Base-by-base conservation (phyloP, 2,113 vertebrate species). In the Nesogale talazaci region DNA sequence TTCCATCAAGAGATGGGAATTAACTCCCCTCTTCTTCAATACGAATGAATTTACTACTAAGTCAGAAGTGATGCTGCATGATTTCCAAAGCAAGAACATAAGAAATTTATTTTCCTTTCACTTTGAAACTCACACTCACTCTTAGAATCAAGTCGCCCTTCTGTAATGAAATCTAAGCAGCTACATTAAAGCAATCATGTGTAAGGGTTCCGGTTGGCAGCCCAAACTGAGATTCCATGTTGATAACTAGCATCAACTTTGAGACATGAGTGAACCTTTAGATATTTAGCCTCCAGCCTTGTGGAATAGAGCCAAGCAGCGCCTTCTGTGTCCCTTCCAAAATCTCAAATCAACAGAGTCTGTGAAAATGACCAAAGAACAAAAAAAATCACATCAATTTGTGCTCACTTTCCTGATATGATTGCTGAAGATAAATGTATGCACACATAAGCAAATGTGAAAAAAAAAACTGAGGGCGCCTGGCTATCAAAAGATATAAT, bases 81-180 rank as follows among this genome's bases (percentile, higher is more conserved):
- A 84, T 9, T 87, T 59, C 8, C 4, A 75, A 76, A 31, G 36
- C 17, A 61, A 74, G 70, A 34, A 61, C 31, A 78, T 67, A 59
- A 91, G 76, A 83, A 4, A 46, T 77, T 59, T 65, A 72, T 78
- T 40, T 82, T n/a, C n/a, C n/a, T n/a, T n/a, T n/a, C n/a, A n/a
- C 4, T 15, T 77, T 92, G 31, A 20, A 88, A 14, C 67, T 78
- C 19, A 8, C 29, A 75, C 69, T 72, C 81, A 40, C 74, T 85
- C 19, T 46, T 20, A 2, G 29, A 76, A 83, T 23, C 38, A n/a
- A 94, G 20, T 15, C 8, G 57, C 15, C 27, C 87, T 42, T 8
- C 61, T 92, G 20, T 88, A 17, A 84, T 42, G 25, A 90, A 90
- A 38, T 81, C 56, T 36, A 83, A 81, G 25, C 6, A 84, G 25